Percentiles rank a stretch among this genome's conserved stretches.
Evolutionary conservation across 2,888 invertebrate genomes (phyloP).

Genomic region (Panorpa germanica): DNA sequence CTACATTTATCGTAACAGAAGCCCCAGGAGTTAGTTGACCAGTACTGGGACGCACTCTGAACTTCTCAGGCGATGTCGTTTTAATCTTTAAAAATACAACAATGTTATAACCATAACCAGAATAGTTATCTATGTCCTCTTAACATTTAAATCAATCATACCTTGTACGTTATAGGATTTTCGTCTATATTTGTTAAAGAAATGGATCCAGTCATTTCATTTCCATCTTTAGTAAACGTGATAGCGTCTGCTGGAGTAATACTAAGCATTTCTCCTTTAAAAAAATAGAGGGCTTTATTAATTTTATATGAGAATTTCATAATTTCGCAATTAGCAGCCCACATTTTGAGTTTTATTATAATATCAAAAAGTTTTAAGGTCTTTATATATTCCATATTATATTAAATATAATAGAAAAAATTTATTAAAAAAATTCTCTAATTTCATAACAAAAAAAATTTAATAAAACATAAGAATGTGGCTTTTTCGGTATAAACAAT

Average conservation of each 20-base stretch:
- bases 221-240: conserved; percentile 42
- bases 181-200: conserved; percentile 50
- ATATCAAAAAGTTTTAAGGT: no score
- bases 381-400: no score
- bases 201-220: conserved; percentile 46
- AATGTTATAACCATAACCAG: conserved; percentile 1
- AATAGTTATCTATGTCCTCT: conserved; percentile 7
- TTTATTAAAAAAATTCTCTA: no score
- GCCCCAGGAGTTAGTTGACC: conserved; percentile 51
- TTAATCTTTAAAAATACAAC: conserved; percentile 50
- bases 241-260: conserved; percentile 51
- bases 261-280: conserved; percentile 33
- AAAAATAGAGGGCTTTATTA: no score
- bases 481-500: no score
- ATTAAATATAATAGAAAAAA: no score
- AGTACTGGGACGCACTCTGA: conserved; percentile 76
- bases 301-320: conserved; percentile 16
- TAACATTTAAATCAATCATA: conserved; percentile 21
- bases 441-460: no score
- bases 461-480: no score
- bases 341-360: no score
- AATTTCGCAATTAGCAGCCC: conserved; percentile 1
- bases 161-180: conserved; percentile 45
- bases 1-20: conserved; percentile 45
- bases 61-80: conserved; percentile 91